phyloP scores from a whole-genome alignment of 2,113 vertebrate genomes.

The Oreochromis spilurus region DNA sequence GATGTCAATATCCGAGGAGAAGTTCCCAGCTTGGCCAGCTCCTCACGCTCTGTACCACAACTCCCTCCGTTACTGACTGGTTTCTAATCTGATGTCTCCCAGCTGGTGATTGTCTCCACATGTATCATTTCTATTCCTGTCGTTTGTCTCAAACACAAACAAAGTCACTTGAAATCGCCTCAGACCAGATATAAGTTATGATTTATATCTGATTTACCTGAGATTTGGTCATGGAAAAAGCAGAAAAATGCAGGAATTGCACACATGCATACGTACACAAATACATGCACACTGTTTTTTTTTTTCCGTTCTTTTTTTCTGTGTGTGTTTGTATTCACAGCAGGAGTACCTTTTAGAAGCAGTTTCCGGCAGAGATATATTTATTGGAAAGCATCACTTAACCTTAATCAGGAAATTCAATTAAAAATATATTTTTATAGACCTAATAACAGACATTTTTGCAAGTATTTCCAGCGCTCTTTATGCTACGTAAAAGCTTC shows the following conservation, averaged over 20 bases:
- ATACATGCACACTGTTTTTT: neutral
- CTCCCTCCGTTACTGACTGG: constrained; percentile 13
- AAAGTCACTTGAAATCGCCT: constrained; percentile 27
- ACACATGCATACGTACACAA: neutral
- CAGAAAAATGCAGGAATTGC: neutral
- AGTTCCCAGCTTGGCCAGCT: constrained; percentile 3
- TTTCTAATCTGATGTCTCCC: constrained; percentile 7
- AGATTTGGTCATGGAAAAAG: constrained; percentile 8
- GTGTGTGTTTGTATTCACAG: neutral
- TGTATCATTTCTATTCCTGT: neutral
- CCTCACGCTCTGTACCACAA: constrained; percentile 18
- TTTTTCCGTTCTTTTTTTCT: neutral
- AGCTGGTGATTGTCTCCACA: neutral
- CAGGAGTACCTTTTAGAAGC: neutral
- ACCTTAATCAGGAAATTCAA: constrained; percentile 15
- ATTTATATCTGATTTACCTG: neutral
- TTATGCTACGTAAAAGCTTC: constrained; percentile 15
- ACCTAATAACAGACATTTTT: constrained; percentile 1
- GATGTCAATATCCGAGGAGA: constrained; percentile 44
- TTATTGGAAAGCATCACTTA: constrained; percentile 1
- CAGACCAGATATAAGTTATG: constrained; percentile 2
- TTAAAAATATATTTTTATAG: constrained; percentile 33
- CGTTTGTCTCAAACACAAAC: neutral
- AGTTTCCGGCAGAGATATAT: constrained; percentile 1
- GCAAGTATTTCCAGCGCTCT: constrained; percentile 12